Conservation (phyloP, 2,888 invertebrate genomes). For the Strigamia crassipes region DNA sequence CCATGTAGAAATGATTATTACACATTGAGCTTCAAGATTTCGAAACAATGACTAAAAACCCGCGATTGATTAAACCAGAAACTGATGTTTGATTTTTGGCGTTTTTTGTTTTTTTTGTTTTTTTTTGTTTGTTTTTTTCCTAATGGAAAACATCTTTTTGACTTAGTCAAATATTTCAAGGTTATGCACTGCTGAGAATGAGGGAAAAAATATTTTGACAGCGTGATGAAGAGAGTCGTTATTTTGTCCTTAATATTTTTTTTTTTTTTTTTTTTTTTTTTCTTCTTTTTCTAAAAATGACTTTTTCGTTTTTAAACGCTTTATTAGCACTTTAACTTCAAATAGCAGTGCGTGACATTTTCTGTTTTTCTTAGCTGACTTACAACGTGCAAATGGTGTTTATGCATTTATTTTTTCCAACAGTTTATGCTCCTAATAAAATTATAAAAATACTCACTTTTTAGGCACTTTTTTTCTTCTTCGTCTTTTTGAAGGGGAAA, state of each 20-base stretch:
- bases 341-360: slow-evolving; percentile 20
- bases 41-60: too few species aligned
- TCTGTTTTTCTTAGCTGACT: neutral
- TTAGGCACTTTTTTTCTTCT: neutral
- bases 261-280: too few species aligned
- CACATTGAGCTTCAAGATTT: too few species aligned
- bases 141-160: neutral
- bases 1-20: too few species aligned
- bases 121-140: too few species aligned
- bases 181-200: neutral
- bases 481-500: neutral
- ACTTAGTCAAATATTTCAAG: neutral
- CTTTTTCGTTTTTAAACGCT: slow-evolving; percentile 20
- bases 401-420: neutral
- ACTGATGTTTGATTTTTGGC: too few species aligned
- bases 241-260: slow-evolving; percentile 25
- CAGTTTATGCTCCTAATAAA: neutral
- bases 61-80: too few species aligned
- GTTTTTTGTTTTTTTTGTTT: too few species aligned
- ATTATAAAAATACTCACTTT: neutral
- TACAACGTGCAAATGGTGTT: slow-evolving; percentile 32
- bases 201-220: neutral
- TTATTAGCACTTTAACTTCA: slow-evolving; percentile 31
- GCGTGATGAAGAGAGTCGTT: slow-evolving; percentile 18
- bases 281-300: slow-evolving; percentile 31